phyloP scores from a whole-genome alignment of 2,888 invertebrate species.

The Parochlus steinenii region DNA sequence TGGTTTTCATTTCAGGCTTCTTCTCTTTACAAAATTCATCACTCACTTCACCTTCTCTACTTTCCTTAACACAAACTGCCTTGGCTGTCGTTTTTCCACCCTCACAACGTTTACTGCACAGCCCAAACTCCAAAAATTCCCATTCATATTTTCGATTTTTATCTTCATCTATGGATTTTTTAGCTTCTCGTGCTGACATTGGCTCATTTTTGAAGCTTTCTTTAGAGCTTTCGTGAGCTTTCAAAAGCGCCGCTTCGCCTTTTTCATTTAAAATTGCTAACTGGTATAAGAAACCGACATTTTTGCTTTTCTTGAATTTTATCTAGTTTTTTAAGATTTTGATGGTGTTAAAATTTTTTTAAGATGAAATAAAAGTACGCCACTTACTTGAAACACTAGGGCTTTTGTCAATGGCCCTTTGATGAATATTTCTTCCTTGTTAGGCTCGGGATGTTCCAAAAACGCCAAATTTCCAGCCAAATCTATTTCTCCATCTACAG shows the following conservation, averaged over 20 bases:
- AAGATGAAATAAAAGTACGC: constrained; percentile 10
- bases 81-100: constrained; percentile 37
- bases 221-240: no score
- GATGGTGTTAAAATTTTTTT: no score
- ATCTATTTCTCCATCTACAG: constrained; percentile 31
- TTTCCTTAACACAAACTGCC: constrained; percentile 41
- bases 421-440: constrained; percentile 39
- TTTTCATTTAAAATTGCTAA: no score
- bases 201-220: no score
- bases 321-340: no score
- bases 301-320: no score
- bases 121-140: constrained; percentile 43
- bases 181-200: no score
- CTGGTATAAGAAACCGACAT: no score
- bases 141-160: constrained; percentile 32
- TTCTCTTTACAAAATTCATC: constrained; percentile 32
- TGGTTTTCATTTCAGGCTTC: constrained; percentile 28
- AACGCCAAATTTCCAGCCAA: constrained; percentile 33
- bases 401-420: constrained; percentile 43
- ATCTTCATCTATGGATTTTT: no score
- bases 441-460: constrained; percentile 33
- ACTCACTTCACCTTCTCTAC: constrained; percentile 42
- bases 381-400: constrained; percentile 40
- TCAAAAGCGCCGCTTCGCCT: no score
- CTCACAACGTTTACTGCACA: constrained; percentile 44